A percentile compares a stretch with the other conserved stretches of the same genome.
Evolutionary conservation across 2,113 vertebrate species (phyloP).

Genomic region (Marcusenius ussheri): DNA sequence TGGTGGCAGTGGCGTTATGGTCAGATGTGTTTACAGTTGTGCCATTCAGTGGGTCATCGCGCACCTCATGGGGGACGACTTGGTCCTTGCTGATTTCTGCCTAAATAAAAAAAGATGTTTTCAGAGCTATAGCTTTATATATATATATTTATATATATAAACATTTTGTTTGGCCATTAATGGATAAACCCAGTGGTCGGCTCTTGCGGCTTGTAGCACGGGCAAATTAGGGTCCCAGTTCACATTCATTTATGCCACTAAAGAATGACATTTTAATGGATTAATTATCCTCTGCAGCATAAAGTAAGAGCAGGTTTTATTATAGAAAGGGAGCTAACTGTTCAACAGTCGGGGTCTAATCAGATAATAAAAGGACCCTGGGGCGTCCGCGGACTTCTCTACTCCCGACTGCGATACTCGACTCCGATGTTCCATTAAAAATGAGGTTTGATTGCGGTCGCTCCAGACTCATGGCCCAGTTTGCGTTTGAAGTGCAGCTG

Average conservation of each 20-base stretch:
- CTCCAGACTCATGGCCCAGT: neutral
- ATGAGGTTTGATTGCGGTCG: neutral
- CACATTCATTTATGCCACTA: conserved; percentile 14
- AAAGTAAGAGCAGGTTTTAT: conserved; percentile 17
- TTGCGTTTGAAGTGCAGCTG: neutral
- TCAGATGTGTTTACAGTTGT: neutral
- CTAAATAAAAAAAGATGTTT: neutral
- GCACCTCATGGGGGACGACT: neutral
- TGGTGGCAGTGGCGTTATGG: neutral
- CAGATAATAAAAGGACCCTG: conserved; percentile 11
- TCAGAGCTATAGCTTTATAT: neutral
- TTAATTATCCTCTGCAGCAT: conserved; percentile 32
- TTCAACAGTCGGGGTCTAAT: conserved; percentile 13
- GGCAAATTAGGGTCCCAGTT: conserved; percentile 12
- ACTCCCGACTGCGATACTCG: neutral
- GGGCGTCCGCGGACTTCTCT: neutral
- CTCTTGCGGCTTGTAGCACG: neutral
- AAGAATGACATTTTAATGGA: conserved; percentile 30
- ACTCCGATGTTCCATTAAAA: neutral
- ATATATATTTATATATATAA: no score
- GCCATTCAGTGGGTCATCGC: neutral
- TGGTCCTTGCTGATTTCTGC: neutral
- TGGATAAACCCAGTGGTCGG: neutral
- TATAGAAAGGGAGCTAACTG: conserved; percentile 12
- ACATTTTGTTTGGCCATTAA: neutral